Evolutionary conservation across 2,888 invertebrate species (phyloP), one percentile per base, ranked within the genome.

Genomic region (Macroteleia sp.): DNA sequence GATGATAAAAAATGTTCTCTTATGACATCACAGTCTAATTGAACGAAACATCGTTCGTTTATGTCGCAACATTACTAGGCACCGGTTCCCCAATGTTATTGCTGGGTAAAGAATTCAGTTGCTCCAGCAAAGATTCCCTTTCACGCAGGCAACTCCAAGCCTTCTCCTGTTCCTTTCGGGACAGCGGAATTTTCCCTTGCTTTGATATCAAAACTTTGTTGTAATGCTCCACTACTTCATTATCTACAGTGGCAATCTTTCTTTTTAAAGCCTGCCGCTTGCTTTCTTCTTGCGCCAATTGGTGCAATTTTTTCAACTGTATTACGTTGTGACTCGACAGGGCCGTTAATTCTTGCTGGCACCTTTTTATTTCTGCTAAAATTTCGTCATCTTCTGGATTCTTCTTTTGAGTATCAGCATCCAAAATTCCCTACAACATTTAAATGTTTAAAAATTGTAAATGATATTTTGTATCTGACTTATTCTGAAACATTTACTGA

Each of bases 391-490:
- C 77, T 0, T 73, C 71, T 12, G 34, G 61, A 82, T 84, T 88
- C 32, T 89, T 91, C 44, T 90, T 88, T 36, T 87, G 88, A 0
- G 81, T 94, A 80, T 95, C 95, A 3, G 94, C 93, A 83, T 96
- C 96, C 28, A 97, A 90, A 59, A 97, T 94, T 61, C 97, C 98
- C 90, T 97, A 96, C n/a, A n/a, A n/a, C n/a, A n/a, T n/a, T n/a
- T n/a, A n/a, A n/a, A n/a, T n/a, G n/a, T n/a, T n/a, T n/a, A n/a
- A n/a, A n/a, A n/a, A n/a, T n/a, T n/a, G n/a, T n/a, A n/a, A n/a
- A n/a, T n/a, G n/a, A n/a, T n/a, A n/a, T n/a, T n/a, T n/a, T n/a
- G n/a, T n/a, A n/a, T n/a, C n/a, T n/a, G n/a, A n/a, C n/a, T n/a
- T n/a, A n/a, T n/a, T n/a, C n/a, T n/a, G n/a, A n/a, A n/a, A n/a